Conservation (phyloP, 2,797 vertebrate species). For the Cossypha polioptera region DNA sequence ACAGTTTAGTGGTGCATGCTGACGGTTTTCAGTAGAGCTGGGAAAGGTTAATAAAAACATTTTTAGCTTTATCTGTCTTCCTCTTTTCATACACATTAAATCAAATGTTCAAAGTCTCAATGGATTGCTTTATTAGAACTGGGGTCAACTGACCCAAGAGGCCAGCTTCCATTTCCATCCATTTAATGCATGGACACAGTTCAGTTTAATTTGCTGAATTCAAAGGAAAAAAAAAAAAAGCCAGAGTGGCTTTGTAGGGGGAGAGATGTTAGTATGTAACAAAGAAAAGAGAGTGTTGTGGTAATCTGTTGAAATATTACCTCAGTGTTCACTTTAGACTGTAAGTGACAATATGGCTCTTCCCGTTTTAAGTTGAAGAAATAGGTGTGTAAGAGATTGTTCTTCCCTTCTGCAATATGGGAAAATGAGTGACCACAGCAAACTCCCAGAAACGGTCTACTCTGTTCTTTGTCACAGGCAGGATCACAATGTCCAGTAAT, state of each 20-base stretch:
- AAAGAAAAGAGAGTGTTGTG: slow-evolving; percentile 17
- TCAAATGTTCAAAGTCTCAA: slow-evolving; percentile 75
- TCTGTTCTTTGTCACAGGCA: slow-evolving; percentile 4
- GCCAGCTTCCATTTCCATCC: slow-evolving; percentile 72
- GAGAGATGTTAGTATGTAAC: slow-evolving; percentile 7
- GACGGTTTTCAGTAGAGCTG: slow-evolving; percentile 74
- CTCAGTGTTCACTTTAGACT: neutral
- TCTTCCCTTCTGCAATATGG: neutral
- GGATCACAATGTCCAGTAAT: neutral
- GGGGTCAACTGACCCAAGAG: slow-evolving; percentile 70
- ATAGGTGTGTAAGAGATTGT: neutral
- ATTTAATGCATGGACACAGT: slow-evolving; percentile 71
- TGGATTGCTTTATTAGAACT: slow-evolving; percentile 76
- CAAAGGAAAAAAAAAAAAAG: slow-evolving; percentile 33
- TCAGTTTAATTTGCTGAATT: slow-evolving; percentile 75
- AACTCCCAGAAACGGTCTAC: neutral
- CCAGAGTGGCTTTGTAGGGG: neutral
- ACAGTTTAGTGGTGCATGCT: slow-evolving; percentile 87
- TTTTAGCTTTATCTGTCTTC: slow-evolving; percentile 79
- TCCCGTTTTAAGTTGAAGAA: neutral
- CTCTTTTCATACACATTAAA: slow-evolving; percentile 79
- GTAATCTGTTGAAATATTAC: slow-evolving; percentile 37
- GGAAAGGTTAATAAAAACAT: slow-evolving; percentile 89
- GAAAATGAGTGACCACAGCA: neutral
- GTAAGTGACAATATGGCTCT: neutral